Evolutionary conservation across 2,113 vertebrate species (phyloP).

Genomic region (Canis aureus): DNA sequence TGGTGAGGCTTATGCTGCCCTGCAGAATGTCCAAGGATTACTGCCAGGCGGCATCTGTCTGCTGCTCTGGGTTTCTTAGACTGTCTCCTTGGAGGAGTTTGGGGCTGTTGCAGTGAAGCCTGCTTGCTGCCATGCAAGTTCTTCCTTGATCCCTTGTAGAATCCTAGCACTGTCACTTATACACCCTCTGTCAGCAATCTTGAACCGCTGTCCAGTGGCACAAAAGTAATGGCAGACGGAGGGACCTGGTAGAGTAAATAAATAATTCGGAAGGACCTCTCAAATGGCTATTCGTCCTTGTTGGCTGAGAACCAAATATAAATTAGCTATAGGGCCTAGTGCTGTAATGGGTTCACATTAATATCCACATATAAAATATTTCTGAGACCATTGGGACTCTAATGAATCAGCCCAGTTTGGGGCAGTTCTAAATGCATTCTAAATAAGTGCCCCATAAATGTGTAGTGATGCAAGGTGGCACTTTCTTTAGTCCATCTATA

Average conservation of each 20-base stretch:
- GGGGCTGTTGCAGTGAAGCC: not conserved
- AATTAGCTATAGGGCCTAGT: not conserved
- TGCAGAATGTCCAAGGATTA: not conserved
- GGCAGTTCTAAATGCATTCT: conserved; percentile 64
- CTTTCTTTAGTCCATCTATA: conserved; percentile 46
- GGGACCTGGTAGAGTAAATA: not conserved
- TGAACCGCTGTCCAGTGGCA: not conserved
- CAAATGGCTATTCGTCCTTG: not conserved
- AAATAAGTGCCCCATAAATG: conserved; percentile 50
- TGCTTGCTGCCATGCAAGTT: not conserved
- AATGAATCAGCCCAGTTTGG: conserved; percentile 31
- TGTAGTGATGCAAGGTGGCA: conserved; percentile 9
- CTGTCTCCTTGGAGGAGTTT: not conserved
- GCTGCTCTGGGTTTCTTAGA: not conserved
- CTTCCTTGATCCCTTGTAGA: not conserved
- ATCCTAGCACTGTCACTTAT: not conserved
- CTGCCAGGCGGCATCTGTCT: not conserved
- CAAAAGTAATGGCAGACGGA: not conserved
- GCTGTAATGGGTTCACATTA: not conserved
- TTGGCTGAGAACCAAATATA: conserved; percentile 57
- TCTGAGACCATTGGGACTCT: conserved; percentile 46
- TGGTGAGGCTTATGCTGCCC: not conserved
- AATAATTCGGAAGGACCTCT: not conserved
- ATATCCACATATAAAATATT: conserved; percentile 66
- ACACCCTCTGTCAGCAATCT: not conserved